These are phyloP conservation scores for Sebastes iracundus DNA, from an alignment of 2,797 vertebrate species.

Conservation along the genomic window DNA sequence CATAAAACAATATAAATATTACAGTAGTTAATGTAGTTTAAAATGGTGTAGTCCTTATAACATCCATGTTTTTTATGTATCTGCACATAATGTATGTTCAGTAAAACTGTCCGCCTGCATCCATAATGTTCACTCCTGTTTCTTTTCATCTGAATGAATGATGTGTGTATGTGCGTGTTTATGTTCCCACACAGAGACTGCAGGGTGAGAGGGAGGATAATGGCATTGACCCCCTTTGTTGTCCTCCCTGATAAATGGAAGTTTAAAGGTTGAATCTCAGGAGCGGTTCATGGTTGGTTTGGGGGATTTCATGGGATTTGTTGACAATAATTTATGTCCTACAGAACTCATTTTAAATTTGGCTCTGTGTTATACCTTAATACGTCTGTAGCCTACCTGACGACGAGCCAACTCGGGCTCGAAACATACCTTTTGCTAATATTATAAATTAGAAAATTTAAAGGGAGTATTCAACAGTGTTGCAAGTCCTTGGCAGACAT, in stretches of 20 bases:
- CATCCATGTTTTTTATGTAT: neutral
- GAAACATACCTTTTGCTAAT: neutral
- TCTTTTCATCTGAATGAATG: constrained; percentile 38
- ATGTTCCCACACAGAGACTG: constrained; percentile 9
- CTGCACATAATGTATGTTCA: constrained; percentile 7
- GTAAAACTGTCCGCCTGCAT: neutral
- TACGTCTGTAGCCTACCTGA: neutral
- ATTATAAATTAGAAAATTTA: neutral
- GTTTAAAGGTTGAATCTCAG: constrained; percentile 57
- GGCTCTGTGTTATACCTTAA: neutral
- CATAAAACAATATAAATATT: neutral
- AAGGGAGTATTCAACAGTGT: neutral
- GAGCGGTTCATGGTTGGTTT: neutral
- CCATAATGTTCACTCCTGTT: neutral
- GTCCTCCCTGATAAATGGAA: constrained; percentile 51
- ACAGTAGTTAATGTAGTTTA: neutral
- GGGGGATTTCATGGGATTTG: neutral
- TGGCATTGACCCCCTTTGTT: constrained; percentile 37
- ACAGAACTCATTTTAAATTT: neutral
- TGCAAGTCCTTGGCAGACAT: neutral
- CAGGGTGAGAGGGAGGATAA: constrained; percentile 32
- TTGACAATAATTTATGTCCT: neutral
- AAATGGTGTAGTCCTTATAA: neutral
- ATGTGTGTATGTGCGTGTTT: constrained; percentile 28
- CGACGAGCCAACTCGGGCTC: neutral